A percentile compares a stretch with the other conserved stretches of the same genome.
Evolutionary conservation across 2,797 vertebrate genomes (phyloP).

Genomic region (Pseudochaenichthys georgianus): DNA sequence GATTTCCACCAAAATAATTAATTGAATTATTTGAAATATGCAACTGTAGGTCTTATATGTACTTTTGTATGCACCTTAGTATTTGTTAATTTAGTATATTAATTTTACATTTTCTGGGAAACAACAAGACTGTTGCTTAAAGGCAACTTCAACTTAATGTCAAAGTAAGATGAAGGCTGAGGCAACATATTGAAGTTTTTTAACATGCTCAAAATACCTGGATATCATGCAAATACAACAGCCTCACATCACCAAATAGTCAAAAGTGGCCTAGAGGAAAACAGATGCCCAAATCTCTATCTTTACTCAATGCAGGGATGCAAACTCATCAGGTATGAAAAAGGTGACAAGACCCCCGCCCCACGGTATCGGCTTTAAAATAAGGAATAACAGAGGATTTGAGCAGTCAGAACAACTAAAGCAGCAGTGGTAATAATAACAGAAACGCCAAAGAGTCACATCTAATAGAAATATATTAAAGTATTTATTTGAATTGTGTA

Average conservation of each 20-base stretch:
- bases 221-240: background rate
- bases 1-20: background rate
- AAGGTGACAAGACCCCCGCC: too few species aligned
- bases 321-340: too few species aligned
- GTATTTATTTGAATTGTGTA: too few species aligned
- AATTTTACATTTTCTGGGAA: background rate
- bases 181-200: background rate
- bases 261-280: background rate
- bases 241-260: background rate
- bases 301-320: too few species aligned
- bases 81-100: background rate
- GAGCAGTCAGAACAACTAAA: too few species aligned
- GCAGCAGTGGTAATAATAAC: too few species aligned
- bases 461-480: too few species aligned
- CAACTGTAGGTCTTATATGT: background rate
- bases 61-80: background rate
- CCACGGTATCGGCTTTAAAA: too few species aligned
- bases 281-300: too few species aligned
- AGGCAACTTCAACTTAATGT: background rate
- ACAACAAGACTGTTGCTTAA: background rate
- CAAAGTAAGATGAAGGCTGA: background rate
- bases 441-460: too few species aligned
- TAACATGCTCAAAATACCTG: background rate
- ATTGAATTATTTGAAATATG: background rate
- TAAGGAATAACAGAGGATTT: too few species aligned